These are phyloP conservation scores for Rafetus swinhoei DNA, from an alignment of 2,113 vertebrate species.

Conservation along the genomic window DNA sequence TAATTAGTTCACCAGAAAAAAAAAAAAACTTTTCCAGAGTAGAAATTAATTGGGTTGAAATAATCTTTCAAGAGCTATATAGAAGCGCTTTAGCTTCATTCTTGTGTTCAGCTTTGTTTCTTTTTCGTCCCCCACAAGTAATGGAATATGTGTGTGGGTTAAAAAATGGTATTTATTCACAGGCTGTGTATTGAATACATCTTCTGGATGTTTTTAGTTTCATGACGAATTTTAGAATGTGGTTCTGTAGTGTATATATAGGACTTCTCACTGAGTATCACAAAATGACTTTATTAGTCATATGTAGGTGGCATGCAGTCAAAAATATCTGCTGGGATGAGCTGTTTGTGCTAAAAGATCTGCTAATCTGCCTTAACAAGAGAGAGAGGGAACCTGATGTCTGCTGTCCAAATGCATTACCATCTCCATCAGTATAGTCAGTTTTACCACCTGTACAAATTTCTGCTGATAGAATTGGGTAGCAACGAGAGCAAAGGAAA, in stretches of 20 bases:
- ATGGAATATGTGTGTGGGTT: neutral
- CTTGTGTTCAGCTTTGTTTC: neutral
- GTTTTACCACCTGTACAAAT: conserved; percentile 39
- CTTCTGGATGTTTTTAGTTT: neutral
- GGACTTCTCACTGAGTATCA: neutral
- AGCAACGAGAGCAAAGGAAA: conserved; percentile 27
- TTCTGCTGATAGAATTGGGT: conserved; percentile 7
- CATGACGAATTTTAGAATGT: neutral
- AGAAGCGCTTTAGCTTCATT: neutral
- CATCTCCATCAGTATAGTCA: conserved; percentile 4
- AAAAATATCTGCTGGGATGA: neutral
- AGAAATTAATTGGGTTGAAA: neutral
- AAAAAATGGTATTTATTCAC: neutral
- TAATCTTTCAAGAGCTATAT: conserved; percentile 4
- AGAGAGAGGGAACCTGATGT: neutral
- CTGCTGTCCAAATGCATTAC: conserved; percentile 8
- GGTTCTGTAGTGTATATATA: neutral
- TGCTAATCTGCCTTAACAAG: neutral
- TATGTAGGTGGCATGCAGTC: neutral
- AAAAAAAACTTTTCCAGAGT: neutral
- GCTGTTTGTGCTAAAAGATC: neutral
- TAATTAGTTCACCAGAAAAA: neutral
- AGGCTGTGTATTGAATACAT: neutral
- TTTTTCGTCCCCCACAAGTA: neutral
- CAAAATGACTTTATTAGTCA: neutral